phyloP scores from a whole-genome alignment of 2,797 vertebrate genomes.

The Borostomias antarcticus region DNA sequence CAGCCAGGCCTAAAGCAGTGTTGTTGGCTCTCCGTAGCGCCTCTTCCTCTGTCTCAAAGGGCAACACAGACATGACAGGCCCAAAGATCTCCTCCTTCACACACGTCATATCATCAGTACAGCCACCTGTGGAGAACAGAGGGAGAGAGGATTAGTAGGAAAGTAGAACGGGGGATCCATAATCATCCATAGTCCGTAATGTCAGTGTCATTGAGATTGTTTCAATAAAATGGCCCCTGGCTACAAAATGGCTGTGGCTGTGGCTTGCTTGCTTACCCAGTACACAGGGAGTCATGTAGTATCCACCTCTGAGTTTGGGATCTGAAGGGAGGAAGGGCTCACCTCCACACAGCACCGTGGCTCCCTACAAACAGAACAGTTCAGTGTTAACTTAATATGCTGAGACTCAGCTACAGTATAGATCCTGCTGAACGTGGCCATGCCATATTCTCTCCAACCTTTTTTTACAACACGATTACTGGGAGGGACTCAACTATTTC shows the following conservation, averaged over 20 bases:
- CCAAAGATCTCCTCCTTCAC: slow-evolving; percentile 98
- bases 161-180: background rate
- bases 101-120: slow-evolving; percentile 91
- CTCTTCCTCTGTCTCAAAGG: slow-evolving; percentile 92
- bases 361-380: slow-evolving; percentile 77
- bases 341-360: slow-evolving; percentile 88
- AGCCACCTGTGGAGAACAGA: slow-evolving; percentile 74
- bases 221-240: too few relatives aligned
- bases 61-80: slow-evolving; percentile 94
- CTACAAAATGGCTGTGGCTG: too few relatives aligned
- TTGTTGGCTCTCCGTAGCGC: slow-evolving; percentile 88
- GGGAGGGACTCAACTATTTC: background rate
- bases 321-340: slow-evolving; percentile 83
- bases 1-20: slow-evolving; percentile 86
- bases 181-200: background rate
- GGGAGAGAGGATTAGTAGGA: background rate
- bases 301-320: slow-evolving; percentile 86
- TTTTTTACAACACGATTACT: background rate
- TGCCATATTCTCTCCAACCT: background rate
- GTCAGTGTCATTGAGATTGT: too few relatives aligned
- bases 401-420: background rate
- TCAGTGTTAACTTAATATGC: background rate
- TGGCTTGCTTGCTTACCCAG: slow-evolving; percentile 79
- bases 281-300: slow-evolving; percentile 94
- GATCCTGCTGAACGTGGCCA: background rate